These are phyloP conservation scores for Drosophila macrothrix DNA, from an alignment of 2,888 invertebrate genomes.

Conservation along the genomic window DNA sequence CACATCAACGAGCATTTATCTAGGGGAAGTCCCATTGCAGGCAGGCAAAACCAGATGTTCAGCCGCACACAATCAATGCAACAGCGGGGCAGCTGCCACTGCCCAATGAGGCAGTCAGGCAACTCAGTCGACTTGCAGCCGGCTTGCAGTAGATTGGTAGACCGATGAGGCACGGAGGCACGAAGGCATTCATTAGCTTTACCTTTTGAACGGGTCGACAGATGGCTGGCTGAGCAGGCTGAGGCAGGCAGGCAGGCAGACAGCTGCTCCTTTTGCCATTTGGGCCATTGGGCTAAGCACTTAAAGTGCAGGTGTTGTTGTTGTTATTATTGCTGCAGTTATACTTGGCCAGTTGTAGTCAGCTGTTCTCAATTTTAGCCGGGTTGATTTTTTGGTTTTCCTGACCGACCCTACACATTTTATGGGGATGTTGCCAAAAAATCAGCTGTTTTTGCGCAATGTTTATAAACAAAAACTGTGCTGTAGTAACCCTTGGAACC, in stretches of 20 bases:
- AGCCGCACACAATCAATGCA: constrained; percentile 54
- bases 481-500: constrained; percentile 80
- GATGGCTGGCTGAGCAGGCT: constrained; percentile 34
- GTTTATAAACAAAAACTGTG: constrained; percentile 73
- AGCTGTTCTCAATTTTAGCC: constrained; percentile 30
- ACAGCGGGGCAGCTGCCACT: constrained; percentile 46
- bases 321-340: constrained; percentile 1
- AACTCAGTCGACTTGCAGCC: constrained; percentile 26
- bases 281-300: constrained; percentile 44
- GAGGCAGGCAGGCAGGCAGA: constrained; percentile 12
- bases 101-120: constrained; percentile 13
- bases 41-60: constrained; percentile 51
- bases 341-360: constrained; percentile 17
- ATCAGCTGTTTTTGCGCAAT: constrained; percentile 79
- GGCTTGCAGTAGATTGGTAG: constrained; percentile 6
- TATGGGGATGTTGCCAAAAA: constrained; percentile 73
- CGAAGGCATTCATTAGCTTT: constrained; percentile 43
- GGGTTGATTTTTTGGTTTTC: constrained; percentile 26
- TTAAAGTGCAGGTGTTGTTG: constrained; percentile 66
- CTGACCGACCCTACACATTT: constrained; percentile 56
- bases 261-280: constrained; percentile 30
- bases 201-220: constrained; percentile 42
- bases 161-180: not conserved
- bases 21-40: constrained; percentile 42
- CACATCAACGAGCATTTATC: constrained; percentile 29